Evolutionary conservation across 2,113 vertebrate genomes (phyloP).

Genomic region (Haemorhous mexicanus): DNA sequence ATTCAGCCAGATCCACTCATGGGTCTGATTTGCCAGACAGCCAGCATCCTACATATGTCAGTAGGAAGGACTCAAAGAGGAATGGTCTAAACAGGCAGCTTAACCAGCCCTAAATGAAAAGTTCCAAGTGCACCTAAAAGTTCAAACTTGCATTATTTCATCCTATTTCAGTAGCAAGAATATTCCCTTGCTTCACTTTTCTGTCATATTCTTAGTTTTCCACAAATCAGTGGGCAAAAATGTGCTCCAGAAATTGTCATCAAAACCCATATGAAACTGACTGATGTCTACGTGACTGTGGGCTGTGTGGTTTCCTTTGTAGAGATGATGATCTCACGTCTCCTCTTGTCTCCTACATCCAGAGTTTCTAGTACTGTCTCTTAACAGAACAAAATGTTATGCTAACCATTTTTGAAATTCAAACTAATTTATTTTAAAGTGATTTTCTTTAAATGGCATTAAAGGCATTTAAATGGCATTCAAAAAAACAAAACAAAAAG

Average conservation of each 20-base stretch:
- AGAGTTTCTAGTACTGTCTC: neutral
- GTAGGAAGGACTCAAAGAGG: neutral
- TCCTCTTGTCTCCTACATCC: neutral
- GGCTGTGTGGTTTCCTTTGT: neutral
- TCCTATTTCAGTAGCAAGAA: neutral
- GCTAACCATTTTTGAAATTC: neutral
- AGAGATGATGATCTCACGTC: neutral
- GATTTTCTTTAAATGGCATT: neutral
- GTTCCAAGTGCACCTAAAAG: neutral
- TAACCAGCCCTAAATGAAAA: neutral
- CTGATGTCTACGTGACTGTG: neutral
- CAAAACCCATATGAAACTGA: neutral
- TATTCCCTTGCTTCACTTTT: neutral
- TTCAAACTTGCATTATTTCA: neutral
- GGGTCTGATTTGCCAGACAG: neutral
- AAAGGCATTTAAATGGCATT: neutral
- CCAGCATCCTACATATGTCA: neutral
- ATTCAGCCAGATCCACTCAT: neutral
- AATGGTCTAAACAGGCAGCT: neutral
- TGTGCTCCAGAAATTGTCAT: neutral
- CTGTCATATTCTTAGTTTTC: neutral
- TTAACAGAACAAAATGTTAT: neutral
- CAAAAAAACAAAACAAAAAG: neutral
- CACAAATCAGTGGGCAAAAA: slow-evolving; percentile 25
- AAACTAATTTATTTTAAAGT: neutral